Evolutionary conservation across 2,888 invertebrate genomes (phyloP), one percentile per base, ranked within the genome.

Genomic region (Adelognathus sp.): DNA sequence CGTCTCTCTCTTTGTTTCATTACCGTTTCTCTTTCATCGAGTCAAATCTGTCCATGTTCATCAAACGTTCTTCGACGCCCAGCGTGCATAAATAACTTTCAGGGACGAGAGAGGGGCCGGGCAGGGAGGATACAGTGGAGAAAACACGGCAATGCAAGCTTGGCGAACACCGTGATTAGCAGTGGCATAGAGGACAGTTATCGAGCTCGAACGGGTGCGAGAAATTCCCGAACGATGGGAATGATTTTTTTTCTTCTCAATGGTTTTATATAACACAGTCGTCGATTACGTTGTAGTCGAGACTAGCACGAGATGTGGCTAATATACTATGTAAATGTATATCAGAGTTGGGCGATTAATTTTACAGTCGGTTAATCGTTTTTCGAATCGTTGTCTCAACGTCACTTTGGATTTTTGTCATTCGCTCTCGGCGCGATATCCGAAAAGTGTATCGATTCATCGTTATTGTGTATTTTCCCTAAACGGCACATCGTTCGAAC

Each of bases 41-140:
- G n/a, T n/a, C n/a, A 41, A 21, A 56, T 64, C 44, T 36, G 31
- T 50, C 52, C 50, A 36, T 36, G 66, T 54, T 52, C 66, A n/a
- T n/a, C 29, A 66, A 50, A 24, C 52, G 70, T 54, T 75, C 76
- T 79, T 75, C 72, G 72, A 80, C 80, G 80, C 80, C 78, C 80
- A 78, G 79, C 80, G 78, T 79, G 75, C 75, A 79, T 75, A 75
- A 79, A 80, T 79, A 80, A 75, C 75, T 71, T 61, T 71, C 24
- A 66, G 50, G 52, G 50, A 33, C n/a, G n/a, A 29, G 58, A 36
- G 54, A 27, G 11, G 31, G 36, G 1, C 1, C n/a, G 46, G 18
- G 46, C 18, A 9, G 21, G 56, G 46, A 29, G 21, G 14, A 24
- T 9, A 16, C 9, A 18, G 14, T 18, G 18, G 16, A 54, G 33